Evolutionary conservation across 2,888 invertebrate species (phyloP).

Genomic region (Callinectes sapidus): DNA sequence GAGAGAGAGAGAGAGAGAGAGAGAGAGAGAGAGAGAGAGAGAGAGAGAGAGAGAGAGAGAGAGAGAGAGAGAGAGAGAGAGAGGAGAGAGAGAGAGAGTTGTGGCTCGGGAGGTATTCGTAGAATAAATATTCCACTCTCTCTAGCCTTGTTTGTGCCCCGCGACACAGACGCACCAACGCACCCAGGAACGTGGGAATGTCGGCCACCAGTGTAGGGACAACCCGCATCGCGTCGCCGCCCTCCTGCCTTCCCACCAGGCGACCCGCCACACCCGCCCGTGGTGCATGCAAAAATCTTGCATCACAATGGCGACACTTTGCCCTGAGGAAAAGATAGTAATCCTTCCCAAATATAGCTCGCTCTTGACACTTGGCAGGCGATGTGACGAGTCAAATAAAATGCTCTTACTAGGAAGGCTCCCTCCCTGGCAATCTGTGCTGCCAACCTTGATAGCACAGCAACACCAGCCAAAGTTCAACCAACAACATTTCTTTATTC

Average conservation of each 20-base stretch:
- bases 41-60: no score
- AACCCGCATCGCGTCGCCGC: background rate
- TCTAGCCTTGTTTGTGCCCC: background rate
- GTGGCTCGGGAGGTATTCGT: background rate
- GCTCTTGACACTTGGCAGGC: background rate
- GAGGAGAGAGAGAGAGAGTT: background rate
- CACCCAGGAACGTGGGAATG: slow-evolving; percentile 2
- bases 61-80: no score
- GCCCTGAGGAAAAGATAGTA: background rate
- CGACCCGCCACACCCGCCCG: background rate
- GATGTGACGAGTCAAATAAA: background rate
- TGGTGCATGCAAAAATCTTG: background rate
- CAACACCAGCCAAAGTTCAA: background rate
- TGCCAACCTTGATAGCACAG: background rate
- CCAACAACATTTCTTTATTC: background rate
- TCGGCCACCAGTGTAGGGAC: background rate
- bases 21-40: no score
- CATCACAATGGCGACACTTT: background rate
- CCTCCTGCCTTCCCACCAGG: background rate
- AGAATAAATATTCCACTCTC: slow-evolving; percentile 21
- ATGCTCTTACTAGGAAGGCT: background rate
- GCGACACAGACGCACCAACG: background rate
- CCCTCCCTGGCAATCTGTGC: background rate
- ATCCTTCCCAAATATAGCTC: background rate
- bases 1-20: no score